Base-by-base conservation (phyloP, 2,113 vertebrate genomes). In the Sinocyclocheilus anshuiensis region DNA sequence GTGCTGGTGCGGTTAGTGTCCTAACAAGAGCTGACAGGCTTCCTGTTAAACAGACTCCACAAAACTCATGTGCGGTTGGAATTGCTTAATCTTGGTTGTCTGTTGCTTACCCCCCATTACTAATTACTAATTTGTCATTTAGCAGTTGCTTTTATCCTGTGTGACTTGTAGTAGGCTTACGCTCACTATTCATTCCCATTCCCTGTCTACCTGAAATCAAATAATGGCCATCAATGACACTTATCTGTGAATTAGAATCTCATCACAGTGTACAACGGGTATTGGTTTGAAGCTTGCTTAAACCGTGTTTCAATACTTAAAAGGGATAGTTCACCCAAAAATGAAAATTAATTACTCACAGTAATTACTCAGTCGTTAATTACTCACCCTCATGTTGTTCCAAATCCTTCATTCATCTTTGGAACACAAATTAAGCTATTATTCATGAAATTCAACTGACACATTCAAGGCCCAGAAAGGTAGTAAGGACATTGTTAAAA, bases 1-100 rank as follows among this genome's bases (percentile, higher is more conserved):
- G 69, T 6, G 22, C 50, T 59, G 33, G 3, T 75, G 12, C 20
- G 4, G 26, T 59, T 57, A 16, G 26, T 42, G 24, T 57, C 50
- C 69, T 84, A 74, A 75, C 29, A 74, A 84, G 69, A 75, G 33
- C 33, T 74, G 82, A 84, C 82, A 84, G 50, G 65, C 50, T 74
- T 83, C 24, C 65, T 16, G 26, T 57, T 36, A 59, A 83, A 83
- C 50, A 74, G 81, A 83, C 67, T 39, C 13, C 67, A 15, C 6
- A 39, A 22, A 74, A 53, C 12, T 83, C 33, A 29, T 53, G 24
- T 50, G 24, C 0, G 24, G 29, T 29, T 67, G 45, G 45, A 67
- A 20, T 7, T 33, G 50, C 63, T 81, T 81, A 29, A 81, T 81
- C 8, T 81, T 55, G 26, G 18, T 71, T 55, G 65, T 55, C 45